A percentile compares a stretch with the other conserved stretches of the same genome.
These are phyloP conservation scores for Cephus nigrinus DNA, from an alignment of 2,888 invertebrate genomes.

Conservation along the genomic window DNA sequence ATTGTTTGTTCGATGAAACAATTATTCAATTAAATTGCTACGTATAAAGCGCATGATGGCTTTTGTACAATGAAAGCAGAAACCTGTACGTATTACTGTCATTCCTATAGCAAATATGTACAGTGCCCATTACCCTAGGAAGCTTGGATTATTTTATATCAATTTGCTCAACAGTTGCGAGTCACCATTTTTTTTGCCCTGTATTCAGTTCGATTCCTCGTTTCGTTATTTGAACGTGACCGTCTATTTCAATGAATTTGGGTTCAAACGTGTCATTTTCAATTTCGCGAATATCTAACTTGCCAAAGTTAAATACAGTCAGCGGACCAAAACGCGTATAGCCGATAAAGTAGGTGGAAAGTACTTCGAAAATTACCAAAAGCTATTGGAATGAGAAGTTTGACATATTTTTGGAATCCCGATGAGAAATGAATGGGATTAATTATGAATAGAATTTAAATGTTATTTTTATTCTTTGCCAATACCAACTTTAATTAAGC, in stretches of 20 bases:
- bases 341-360: not conserved
- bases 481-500: not conserved
- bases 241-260: too few relatives aligned
- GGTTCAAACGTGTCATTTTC: not conserved
- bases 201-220: not conserved
- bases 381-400: accelerated
- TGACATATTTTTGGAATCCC: not conserved
- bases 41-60: slow-evolving; percentile 22
- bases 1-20: not conserved
- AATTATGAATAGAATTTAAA: not conserved
- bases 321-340: not conserved
- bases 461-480: not conserved
- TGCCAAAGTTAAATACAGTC: not conserved
- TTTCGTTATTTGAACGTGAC: not conserved
- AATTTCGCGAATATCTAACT: not conserved
- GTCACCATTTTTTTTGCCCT: not conserved
- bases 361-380: not conserved
- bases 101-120: not conserved
- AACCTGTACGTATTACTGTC: not conserved
- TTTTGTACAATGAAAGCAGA: slow-evolving; percentile 11
- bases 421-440: not conserved
- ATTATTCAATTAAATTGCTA: slow-evolving; percentile 42
- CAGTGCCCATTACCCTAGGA: not conserved
- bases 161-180: not conserved
- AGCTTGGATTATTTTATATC: not conserved